Conservation (phyloP, 64 coral and sea anemone genomes). For the Catalaphyllia jardinei region DNA sequence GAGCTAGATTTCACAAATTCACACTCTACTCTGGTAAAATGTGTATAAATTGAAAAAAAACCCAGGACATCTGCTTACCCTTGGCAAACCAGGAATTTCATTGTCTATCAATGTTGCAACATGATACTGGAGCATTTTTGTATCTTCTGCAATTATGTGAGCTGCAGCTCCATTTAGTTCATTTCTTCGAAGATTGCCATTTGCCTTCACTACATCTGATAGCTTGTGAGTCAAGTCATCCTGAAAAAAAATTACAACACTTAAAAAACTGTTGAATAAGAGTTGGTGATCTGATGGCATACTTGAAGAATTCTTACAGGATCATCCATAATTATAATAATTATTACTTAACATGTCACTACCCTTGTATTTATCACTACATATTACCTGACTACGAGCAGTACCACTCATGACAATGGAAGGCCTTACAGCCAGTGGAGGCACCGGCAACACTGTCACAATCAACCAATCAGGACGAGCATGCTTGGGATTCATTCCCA, state of each 20-base stretch:
- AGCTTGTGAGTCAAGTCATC: conserved; percentile 99
- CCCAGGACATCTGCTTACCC: conserved; percentile 50
- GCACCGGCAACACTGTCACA: conserved; percentile 89
- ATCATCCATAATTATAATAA: too few relatives aligned
- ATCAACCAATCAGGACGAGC: conserved; percentile 98
- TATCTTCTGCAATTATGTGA: conserved; percentile 98
- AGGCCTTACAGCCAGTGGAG: conserved; percentile 96
- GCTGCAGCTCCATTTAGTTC: conserved; percentile 99
- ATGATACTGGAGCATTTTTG: conserved; percentile 95
- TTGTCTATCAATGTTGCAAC: conserved; percentile 96
- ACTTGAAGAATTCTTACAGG: not conserved
- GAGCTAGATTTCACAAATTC: too few relatives aligned
- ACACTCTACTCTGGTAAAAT: too few relatives aligned
- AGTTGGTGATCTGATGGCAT: too few relatives aligned
- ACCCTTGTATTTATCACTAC: not conserved
- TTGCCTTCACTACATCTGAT: conserved; percentile 95
- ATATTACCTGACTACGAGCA: conserved; percentile 93
- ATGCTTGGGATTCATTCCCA: conserved; percentile 85
- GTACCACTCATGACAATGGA: conserved; percentile 97
- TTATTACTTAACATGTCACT: too few relatives aligned
- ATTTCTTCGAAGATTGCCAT: conserved; percentile 89
- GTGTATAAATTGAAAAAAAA: too few relatives aligned
- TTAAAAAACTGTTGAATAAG: not conserved
- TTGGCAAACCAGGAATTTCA: conserved; percentile 97
- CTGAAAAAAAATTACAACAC: conserved; percentile 32